Conservation (phyloP, 2,797 vertebrate genomes). For the Spizella passerina region DNA sequence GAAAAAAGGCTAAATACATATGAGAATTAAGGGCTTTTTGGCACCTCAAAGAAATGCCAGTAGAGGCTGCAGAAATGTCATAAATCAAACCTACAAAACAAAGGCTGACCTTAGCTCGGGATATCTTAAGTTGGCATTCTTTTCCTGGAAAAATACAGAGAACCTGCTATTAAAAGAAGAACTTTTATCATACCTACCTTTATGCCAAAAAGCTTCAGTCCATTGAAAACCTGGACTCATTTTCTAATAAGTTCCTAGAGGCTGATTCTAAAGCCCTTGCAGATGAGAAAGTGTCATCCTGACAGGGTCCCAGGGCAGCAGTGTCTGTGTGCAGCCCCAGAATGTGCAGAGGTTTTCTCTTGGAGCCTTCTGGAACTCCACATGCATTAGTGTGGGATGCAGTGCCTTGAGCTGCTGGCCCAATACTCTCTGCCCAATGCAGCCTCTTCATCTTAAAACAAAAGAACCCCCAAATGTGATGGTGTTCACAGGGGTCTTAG, state of each 20-base stretch:
- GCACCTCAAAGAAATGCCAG: not conserved
- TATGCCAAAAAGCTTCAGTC: not conserved
- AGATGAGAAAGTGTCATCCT: not conserved
- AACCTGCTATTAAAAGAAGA: not conserved
- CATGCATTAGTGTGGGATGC: fast-evolving
- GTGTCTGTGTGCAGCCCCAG: not conserved
- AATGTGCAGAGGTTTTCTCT: not conserved
- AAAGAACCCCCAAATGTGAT: not conserved
- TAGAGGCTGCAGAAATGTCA: not conserved
- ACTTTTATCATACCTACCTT: not conserved
- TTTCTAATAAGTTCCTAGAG: not conserved
- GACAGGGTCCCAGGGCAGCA: not conserved
- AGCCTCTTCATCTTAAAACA: not conserved
- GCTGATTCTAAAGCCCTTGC: not conserved
- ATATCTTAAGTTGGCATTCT: not conserved
- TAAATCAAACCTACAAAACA: not conserved
- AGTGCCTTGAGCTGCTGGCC: not conserved
- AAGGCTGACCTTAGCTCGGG: not conserved
- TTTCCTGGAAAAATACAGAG: not conserved
- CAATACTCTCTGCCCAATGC: not conserved
- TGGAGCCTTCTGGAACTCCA: not conserved
- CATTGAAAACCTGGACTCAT: not conserved
- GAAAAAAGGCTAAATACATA: not conserved
- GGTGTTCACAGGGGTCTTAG: too few species aligned
- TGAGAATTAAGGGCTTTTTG: not conserved